Evolutionary conservation across 2,797 vertebrate species (phyloP).

Genomic region (Anabas testudineus): DNA sequence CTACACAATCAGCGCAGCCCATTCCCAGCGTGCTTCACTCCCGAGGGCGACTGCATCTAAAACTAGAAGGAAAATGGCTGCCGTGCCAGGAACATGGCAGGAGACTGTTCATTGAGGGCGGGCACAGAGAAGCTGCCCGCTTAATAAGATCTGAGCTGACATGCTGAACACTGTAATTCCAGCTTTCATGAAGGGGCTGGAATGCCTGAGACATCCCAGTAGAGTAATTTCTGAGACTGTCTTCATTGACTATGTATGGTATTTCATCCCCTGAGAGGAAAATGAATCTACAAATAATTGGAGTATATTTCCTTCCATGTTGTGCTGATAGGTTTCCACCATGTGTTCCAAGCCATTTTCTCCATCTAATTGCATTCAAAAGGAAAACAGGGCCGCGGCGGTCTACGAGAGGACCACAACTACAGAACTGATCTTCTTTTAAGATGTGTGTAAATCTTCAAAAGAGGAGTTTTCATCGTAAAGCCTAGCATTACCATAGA

Average conservation of each 20-base stretch:
- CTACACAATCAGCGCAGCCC: constrained; percentile 51
- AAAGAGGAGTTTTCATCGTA: constrained; percentile 26
- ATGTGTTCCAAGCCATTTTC: constrained; percentile 67
- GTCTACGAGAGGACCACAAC: constrained; percentile 58
- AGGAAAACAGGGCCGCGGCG: constrained; percentile 56
- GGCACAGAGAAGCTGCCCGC: constrained; percentile 25
- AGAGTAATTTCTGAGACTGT: constrained; percentile 46
- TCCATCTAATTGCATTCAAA: constrained; percentile 61
- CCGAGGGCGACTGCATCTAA: constrained; percentile 46
- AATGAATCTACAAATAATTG: constrained; percentile 58
- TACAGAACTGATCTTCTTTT: constrained; percentile 51
- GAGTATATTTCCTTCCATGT: constrained; percentile 53
- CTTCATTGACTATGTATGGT: constrained; percentile 46
- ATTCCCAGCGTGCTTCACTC: constrained; percentile 54
- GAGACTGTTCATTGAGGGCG: constrained; percentile 19
- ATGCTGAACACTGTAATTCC: constrained; percentile 40
- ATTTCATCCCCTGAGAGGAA: constrained; percentile 49
- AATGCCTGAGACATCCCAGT: constrained; percentile 51
- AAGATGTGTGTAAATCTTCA: constrained; percentile 56
- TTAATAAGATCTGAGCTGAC: constrained; percentile 34
- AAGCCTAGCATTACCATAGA: constrained; percentile 39
- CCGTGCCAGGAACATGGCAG: constrained; percentile 41
- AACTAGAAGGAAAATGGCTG: constrained; percentile 60
- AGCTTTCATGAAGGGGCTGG: constrained; percentile 37
- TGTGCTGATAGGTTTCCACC: constrained; percentile 66